Evolutionary conservation across 2,113 vertebrate genomes (phyloP), one percentile per base, ranked within the genome.

Genomic region (Malurus elegans): DNA sequence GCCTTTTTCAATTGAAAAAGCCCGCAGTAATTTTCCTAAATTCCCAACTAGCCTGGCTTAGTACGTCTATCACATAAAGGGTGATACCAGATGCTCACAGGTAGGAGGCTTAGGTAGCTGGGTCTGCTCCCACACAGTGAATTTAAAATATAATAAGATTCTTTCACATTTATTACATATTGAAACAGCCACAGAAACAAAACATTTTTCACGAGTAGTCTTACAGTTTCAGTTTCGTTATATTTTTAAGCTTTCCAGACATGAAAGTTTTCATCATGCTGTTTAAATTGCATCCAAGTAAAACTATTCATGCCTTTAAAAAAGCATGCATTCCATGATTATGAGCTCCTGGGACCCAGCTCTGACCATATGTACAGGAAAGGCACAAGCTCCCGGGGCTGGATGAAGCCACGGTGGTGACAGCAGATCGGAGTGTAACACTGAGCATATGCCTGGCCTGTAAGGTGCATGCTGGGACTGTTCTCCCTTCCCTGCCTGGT

Each of bases 321-420:
- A 92, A 78, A 78, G 44, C 32, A 67, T 25, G 29, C 57, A 76
- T 74, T 18, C 44, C 86, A 71, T 1, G 2, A 31, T 66, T 93
- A 58, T 47, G 38, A 60, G 10, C 62, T 84, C 80, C 57, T 60
- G 78, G 76, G 65, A 31, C 44, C 31, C 6, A 7, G 15, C 47
- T 95, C 61, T 66, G 34, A 86, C 91, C 88, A 74, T 62, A 86
- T 80, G 75, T 80, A 10, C 88, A 93, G 92, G 74, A 95, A 95
- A 93, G 74, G 32, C 62, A 21, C 58, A 72, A 34, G 44, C 42
- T 96, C 64, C 42, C 42, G 7, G 2, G 31, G 47, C 58, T 88
- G 67, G 71, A 79, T 83, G 50, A 74, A 96, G 67, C 71, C 67
- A 31, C 1, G 0, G 79, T 88, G 93, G 75, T 95, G 95, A 95